A percentile compares a stretch with the other conserved stretches of the same genome.
phyloP scores from a whole-genome alignment of 2,113 vertebrate species.

The Phodopus roborovskii region DNA sequence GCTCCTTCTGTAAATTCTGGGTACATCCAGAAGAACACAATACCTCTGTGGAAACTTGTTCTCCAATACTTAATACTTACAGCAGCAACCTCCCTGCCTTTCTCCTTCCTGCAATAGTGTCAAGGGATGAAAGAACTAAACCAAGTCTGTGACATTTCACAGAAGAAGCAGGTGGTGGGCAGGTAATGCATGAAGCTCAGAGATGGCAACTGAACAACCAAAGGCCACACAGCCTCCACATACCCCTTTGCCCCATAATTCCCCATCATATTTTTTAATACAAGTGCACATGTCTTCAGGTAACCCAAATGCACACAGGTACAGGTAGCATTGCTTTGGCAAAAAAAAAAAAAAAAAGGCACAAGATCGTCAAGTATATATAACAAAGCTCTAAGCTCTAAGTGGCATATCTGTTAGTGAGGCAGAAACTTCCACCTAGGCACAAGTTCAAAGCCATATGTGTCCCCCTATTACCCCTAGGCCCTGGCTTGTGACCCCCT shows the following conservation, averaged over 20 bases:
- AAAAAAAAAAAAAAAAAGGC: accelerated
- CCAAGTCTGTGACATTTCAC: not conserved
- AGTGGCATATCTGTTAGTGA: accelerated
- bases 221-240: not conserved
- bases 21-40: not conserved
- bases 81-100: accelerated
- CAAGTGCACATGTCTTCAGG: not conserved
- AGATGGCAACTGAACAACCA: accelerated
- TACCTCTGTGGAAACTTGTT: not conserved
- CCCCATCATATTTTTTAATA: not conserved
- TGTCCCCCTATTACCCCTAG: accelerated
- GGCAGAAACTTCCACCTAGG: accelerated
- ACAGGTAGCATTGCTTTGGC: accelerated
- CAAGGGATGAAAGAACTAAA: not conserved
- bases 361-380: accelerated
- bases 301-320: not conserved
- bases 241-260: accelerated
- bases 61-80: not conserved
- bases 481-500: accelerated
- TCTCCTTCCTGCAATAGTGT: not conserved
- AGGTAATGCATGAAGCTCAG: not conserved
- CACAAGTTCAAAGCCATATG: accelerated
- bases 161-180: accelerated
- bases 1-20: not conserved
- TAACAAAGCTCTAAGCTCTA: too few species aligned